Base-by-base conservation (phyloP, 2,888 invertebrate genomes). In the Atherix ibis region DNA sequence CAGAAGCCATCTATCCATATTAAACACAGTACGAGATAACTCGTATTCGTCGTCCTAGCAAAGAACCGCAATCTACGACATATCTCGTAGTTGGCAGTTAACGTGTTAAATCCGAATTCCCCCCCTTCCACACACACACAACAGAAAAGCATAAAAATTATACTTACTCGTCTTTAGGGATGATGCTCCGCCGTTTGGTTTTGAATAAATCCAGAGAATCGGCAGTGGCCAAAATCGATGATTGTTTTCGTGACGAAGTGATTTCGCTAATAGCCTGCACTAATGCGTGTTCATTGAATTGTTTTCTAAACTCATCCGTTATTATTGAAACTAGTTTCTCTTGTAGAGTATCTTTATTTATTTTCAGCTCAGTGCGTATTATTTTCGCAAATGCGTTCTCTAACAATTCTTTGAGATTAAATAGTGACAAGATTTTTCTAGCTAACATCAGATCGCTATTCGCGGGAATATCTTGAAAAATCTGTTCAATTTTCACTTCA, bases 131-230 rank as follows among this genome's bases (percentile, higher is more conserved):
- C n/a, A n/a, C n/a, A n/a, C n/a, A n/a, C n/a, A n/a, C n/a, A n/a
- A n/a, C n/a, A n/a, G n/a, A n/a, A n/a, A n/a, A n/a, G n/a, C n/a
- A n/a, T n/a, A n/a, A n/a, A n/a, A n/a, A n/a, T n/a, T n/a, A n/a
- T n/a, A n/a, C n/a, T n/a, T n/a, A n/a, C n/a, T n/a, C n/a, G n/a
- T n/a, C n/a, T n/a, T n/a, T n/a, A n/a, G n/a, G n/a, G n/a, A n/a
- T n/a, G n/a, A n/a, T 29, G 3, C 13, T 34, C 14, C 22, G 28
- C n/a, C 29, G 12, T 8, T 16, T 22, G 4, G 29, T 13, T 16
- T 29, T 22, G 12, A 34, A 5, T 3, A 34, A 9, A 14, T 34
- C 34, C 22, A 34, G 9, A 5, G 34, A 34, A 29, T 34, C 34
- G 10, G 16, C 16, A 6, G 34, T 29, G 2, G 14, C 34, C 15